Evolutionary conservation across 2,113 vertebrate genomes (phyloP), one percentile per base, ranked within the genome.

Genomic region (Mustelus asterias): DNA sequence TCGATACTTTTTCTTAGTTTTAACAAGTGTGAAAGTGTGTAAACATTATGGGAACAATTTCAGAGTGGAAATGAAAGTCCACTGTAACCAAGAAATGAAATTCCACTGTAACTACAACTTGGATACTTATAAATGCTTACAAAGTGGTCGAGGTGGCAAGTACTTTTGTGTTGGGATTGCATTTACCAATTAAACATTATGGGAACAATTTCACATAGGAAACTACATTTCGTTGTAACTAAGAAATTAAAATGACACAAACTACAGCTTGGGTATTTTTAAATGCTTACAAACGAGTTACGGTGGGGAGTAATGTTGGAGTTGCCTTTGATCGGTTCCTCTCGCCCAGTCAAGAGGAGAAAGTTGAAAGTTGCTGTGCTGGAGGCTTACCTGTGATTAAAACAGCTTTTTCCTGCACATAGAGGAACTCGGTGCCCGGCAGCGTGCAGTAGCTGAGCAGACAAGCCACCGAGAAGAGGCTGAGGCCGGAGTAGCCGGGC

Each of bases 361-460:
- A 63, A 76, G 96, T 44, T 96, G 41, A 95, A 95, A 63, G 65
- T 95, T 95, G 0, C 86, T 93, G 18, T 16, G 6, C 26, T 29
- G 41, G 1, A 6, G 0, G 9, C 98, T 98, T 97, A 98, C 98
- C 98, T 97, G 98, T 98, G 97, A 98, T 96, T 67, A 98, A 96
- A 72, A 98, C 97, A 0, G 97, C 97, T 96, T 97, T 98, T 92
- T 86, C 96, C 0, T 96, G 96, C 96, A 97, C 97, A 0, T 97
- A 97, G 96, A 98, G 96, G 96, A 97, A 72, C 0, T n/a, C 96
- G 24, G 95, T n/a, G 41, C 67, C 26, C 0, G 97, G 95, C 78
- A 96, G 96, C 95, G 1, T 96, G 11, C 0, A 0, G 0, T 37
- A 96, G n/a, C 93, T 67, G 1, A 96, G 0, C 0, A 97, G 95